Evolutionary conservation across 2,113 vertebrate genomes (phyloP).

Genomic region (Xiphophorus hellerii): DNA sequence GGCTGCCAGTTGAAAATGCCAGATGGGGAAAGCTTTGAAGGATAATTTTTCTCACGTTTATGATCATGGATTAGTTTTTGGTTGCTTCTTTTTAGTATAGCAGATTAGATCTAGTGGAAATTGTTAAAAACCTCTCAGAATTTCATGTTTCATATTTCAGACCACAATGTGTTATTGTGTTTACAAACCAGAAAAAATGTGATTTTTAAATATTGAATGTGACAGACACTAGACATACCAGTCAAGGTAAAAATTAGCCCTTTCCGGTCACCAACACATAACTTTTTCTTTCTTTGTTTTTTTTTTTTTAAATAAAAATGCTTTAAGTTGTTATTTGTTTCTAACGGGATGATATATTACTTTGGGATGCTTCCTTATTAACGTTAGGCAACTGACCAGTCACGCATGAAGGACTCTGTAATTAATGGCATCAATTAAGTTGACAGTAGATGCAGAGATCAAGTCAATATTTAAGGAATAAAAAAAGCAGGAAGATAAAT

Average conservation of each 20-base stretch:
- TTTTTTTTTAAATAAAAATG: conserved; percentile 40
- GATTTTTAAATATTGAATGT: not conserved
- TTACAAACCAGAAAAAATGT: not conserved
- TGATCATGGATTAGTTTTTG: conserved; percentile 32
- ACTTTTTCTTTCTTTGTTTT: not conserved
- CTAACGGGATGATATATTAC: conserved; percentile 54
- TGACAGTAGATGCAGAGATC: conserved; percentile 40
- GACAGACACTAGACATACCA: not conserved
- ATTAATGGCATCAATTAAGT: conserved; percentile 62
- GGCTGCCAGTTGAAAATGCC: not conserved
- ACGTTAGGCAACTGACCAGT: conserved; percentile 61
- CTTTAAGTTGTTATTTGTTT: conserved; percentile 40
- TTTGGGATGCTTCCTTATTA: conserved; percentile 58
- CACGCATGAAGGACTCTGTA: conserved; percentile 50
- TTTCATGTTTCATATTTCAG: not conserved
- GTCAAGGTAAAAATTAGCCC: not conserved
- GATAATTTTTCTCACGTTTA: conserved; percentile 11
- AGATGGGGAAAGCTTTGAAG: not conserved
- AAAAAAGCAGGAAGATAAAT: not conserved
- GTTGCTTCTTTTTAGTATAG: conserved; percentile 40
- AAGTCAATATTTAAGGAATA: conserved; percentile 13
- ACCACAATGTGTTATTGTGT: not conserved
- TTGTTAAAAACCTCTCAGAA: not conserved
- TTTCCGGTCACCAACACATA: not conserved
- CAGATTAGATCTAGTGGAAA: not conserved